Percentiles rank a stretch among this genome's conserved stretches.
Evolutionary conservation across 2,888 invertebrate species (phyloP).

Genomic region (Drosophila antonietae): DNA sequence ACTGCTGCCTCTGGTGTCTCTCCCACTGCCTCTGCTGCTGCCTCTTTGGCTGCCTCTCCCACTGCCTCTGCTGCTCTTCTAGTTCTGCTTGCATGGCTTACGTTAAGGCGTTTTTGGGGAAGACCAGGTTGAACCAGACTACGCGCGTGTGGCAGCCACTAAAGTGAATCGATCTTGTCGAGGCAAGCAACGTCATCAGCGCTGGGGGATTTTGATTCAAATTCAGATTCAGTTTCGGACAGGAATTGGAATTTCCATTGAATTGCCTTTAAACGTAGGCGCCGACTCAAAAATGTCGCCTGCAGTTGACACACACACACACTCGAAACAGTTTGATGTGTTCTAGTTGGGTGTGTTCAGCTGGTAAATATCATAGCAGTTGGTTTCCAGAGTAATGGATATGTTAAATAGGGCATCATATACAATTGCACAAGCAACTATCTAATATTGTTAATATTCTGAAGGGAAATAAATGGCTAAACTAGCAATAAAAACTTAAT

Average conservation of each 20-base stretch:
- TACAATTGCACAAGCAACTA: no score
- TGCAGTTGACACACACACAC: conserved; percentile 36
- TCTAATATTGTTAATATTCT: no score
- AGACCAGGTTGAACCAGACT: conserved; percentile 1
- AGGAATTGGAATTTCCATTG: conserved; percentile 3
- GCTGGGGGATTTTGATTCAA: conserved; percentile 36
- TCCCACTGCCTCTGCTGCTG: not conserved
- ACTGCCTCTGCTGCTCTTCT: conserved; percentile 9
- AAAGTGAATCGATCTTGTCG: conserved; percentile 12
- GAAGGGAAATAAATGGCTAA: no score
- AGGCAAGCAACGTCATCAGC: conserved; percentile 7
- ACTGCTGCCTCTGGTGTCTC: not conserved
- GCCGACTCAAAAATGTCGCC: conserved; percentile 38
- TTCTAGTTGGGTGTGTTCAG: not conserved
- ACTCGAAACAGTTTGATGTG: conserved; percentile 24
- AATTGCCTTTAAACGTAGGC: conserved; percentile 29
- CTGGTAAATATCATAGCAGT: not conserved
- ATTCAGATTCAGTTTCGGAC: not conserved
- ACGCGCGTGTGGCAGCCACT: conserved; percentile 30
- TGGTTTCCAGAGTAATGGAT: not conserved
- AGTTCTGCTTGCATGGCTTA: not conserved
- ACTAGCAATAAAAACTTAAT: no score
- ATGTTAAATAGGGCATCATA: no score
- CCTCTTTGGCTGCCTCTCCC: not conserved
- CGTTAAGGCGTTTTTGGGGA: conserved; percentile 4